Evolutionary conservation across 1,140 invertebrate genomes (phyloP).

Genomic region (Coptotermes formosanus): DNA sequence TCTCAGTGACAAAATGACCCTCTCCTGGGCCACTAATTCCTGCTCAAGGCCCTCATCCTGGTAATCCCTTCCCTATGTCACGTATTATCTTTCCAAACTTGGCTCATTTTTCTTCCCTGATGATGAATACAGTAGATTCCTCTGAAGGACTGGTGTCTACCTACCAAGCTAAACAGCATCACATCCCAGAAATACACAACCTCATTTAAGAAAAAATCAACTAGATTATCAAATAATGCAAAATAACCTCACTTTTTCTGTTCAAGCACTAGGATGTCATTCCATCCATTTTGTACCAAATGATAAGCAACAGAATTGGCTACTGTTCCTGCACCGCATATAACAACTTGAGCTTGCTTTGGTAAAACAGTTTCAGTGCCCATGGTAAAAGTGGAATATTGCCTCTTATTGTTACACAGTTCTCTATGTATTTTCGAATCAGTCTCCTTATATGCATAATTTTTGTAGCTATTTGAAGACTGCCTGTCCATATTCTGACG

Average conservation of each 20-base stretch:
- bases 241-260: conserved; percentile 52
- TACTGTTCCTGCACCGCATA: conserved; percentile 64
- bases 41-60: too few species aligned
- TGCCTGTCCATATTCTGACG: neutral
- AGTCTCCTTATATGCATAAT: neutral
- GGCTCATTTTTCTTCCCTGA: too few species aligned
- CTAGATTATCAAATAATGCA: neutral
- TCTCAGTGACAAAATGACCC: too few species aligned
- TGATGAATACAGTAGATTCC: too few species aligned
- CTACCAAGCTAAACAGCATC: too few species aligned
- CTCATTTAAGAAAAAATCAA: too few species aligned
- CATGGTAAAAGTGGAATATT: neutral
- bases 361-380: conserved; percentile 40
- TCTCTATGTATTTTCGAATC: neutral
- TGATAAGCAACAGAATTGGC: conserved; percentile 70
- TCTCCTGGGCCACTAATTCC: too few species aligned
- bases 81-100: too few species aligned
- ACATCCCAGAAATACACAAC: too few species aligned
- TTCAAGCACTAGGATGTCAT: conserved; percentile 63
- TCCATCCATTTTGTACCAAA: conserved; percentile 60
- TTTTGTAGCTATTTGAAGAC: neutral
- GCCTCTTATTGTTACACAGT: neutral
- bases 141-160: too few species aligned
- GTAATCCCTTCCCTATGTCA: too few species aligned
- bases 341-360: conserved; percentile 58